Percentiles rank a stretch among this genome's conserved stretches.
Conservation (phyloP, 2,888 invertebrate species). For the Chymomyza caudatula region DNA sequence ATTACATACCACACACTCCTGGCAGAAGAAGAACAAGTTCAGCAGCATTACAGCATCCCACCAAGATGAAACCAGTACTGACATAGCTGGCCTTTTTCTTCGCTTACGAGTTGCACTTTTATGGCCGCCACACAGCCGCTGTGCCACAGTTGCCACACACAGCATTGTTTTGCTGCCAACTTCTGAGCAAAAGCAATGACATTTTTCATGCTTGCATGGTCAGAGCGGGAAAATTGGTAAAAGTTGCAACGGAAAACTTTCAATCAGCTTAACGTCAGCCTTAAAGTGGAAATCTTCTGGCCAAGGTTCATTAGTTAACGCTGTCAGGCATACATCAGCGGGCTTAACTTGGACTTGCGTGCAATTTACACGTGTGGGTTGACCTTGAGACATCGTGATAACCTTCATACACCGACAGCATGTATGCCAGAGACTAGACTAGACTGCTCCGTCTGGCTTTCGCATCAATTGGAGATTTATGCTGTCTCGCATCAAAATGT, state of each 20-base stretch:
- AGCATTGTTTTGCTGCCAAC: constrained; percentile 2
- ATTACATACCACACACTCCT: constrained; percentile 15
- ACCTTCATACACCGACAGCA: constrained; percentile 5
- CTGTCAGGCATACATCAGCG: constrained; percentile 22
- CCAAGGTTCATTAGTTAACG: not conserved
- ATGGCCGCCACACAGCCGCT: constrained; percentile 32
- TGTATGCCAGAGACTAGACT: not conserved
- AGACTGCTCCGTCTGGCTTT: constrained; percentile 27
- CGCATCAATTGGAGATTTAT: constrained; percentile 7
- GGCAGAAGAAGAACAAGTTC: constrained; percentile 28
- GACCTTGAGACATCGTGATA: constrained; percentile 51
- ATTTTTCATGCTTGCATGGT: constrained; percentile 31
- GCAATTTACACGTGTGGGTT: constrained; percentile 55
- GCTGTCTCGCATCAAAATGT: constrained; percentile 7
- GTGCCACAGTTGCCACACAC: constrained; percentile 2
- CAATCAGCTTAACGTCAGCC: constrained; percentile 25
- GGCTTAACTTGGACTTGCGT: constrained; percentile 9
- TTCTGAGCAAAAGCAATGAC: constrained; percentile 25
- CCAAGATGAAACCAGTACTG: constrained; percentile 5
- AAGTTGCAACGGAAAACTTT: constrained; percentile 32
- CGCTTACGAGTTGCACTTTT: constrained; percentile 33
- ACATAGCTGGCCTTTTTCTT: constrained; percentile 2
- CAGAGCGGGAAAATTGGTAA: constrained; percentile 33
- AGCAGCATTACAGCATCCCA: constrained; percentile 23
- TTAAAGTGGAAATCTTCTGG: not conserved